Base-by-base conservation (phyloP, 2,888 invertebrate genomes). In the Scaptomyza flava region DNA sequence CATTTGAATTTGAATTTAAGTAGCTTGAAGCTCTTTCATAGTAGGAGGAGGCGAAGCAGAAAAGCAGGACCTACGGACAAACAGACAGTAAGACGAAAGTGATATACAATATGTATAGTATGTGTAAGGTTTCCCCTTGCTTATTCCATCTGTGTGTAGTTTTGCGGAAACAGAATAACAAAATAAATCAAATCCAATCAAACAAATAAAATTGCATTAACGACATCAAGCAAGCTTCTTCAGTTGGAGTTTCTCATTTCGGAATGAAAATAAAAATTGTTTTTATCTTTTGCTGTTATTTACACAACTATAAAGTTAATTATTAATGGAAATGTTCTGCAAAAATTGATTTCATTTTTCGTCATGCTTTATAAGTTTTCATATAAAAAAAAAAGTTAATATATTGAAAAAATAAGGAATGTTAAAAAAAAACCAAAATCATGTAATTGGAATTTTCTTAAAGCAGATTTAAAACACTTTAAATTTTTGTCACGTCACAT, bases 1-100 rank as follows among this genome's bases (percentile, higher is more conserved):
- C 73, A 74, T 82, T 82, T 82, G 70, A 79, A 76, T 78, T 78
- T 81, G 81, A 87, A 87, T 84, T 87, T 81, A 87, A 68, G 85
- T 76, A 84, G 87, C 85, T 68, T 53, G 80, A 82, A 79, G 81
- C 81, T 72, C 75, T 59, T 45, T 45, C 50, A 5, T 3, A 34
- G 41, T 23, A 67, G 52, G 31, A 43, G 38, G 42, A 45, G 45
- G n/a, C 3, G 42, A 8, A 6, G 9, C 6, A 14, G 14, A 23
- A 20, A 12, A 43, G 12, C 30, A 14, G 30, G 14, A 31, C 17
- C 17, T 20, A 53, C 4, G 12, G 23, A 64, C 17, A 46, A 27
- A 61, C 36, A 51, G 54, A 45, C 46, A 54, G 65, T 63, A 63
- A 61, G 66, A 68, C 64, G 66, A 80, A 80, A 86, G 84, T 81